A percentile compares a stretch with the other conserved stretches of the same genome.
Conservation (phyloP, 2,888 invertebrate genomes). For the Synergus itoensis region DNA sequence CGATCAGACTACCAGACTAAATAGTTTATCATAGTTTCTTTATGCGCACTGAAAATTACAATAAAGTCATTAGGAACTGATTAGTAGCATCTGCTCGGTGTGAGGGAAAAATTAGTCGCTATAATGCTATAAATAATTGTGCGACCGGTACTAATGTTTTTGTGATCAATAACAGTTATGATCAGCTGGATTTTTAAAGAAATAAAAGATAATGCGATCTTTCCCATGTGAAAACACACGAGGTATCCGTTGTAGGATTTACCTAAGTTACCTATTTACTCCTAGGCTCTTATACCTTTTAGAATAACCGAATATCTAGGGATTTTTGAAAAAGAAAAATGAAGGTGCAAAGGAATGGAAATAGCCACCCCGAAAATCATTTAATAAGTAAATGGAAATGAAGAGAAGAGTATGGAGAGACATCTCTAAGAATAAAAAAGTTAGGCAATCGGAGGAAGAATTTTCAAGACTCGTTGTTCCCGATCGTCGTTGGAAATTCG, state of each 20-base stretch:
- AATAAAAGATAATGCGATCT: too few relatives aligned
- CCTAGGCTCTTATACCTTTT: too few relatives aligned
- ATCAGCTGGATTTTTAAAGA: background rate
- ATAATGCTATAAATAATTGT: constrained; percentile 8
- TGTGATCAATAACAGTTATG: background rate
- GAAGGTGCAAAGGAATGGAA: too few relatives aligned
- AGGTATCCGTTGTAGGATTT: too few relatives aligned
- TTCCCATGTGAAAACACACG: too few relatives aligned
- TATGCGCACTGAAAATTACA: constrained; percentile 40
- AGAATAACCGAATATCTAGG: too few relatives aligned
- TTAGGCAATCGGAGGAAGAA: constrained; percentile 19
- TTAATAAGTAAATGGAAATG: too few relatives aligned
- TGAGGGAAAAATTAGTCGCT: constrained; percentile 2
- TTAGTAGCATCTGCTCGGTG: constrained; percentile 33
- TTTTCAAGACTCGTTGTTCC: constrained; percentile 51
- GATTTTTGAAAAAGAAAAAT: background rate
- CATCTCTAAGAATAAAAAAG: constrained; percentile 24
- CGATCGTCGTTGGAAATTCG: constrained; percentile 59
- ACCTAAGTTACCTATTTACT: too few relatives aligned
- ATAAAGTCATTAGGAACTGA: constrained; percentile 32
- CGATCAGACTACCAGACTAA: constrained; percentile 38
- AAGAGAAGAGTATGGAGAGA: background rate
- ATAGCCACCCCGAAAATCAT: too few relatives aligned
- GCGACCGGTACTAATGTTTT: background rate
- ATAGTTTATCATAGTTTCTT: constrained; percentile 40